Base-by-base conservation (phyloP, 2,888 invertebrate genomes). In the Nymphalis c-album region DNA sequence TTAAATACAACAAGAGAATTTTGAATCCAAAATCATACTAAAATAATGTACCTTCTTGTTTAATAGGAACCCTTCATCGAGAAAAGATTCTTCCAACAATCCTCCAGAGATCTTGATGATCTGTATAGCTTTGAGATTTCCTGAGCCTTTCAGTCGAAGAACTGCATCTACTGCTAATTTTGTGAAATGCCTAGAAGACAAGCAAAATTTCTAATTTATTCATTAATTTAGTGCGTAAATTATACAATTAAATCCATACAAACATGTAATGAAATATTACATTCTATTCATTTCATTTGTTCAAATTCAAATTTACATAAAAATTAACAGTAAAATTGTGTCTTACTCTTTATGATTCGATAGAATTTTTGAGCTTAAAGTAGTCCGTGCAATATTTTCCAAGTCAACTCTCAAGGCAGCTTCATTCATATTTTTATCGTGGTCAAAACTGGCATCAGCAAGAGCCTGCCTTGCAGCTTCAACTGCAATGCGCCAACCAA, bases 41-140 rank as follows among this genome's bases (percentile, higher is more conserved):
- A 55, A 17, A 16, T 26, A 63, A 48, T 20, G 50, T 78, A 92
- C 96, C 92, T 97, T 98, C 85, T 99, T 99, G 86, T 99, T 98
- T 74, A 99, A 90, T 67, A 99, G 93, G 85, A 99, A 99, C 74
- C 96, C 97, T 82, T 97, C 96, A 92, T 99, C 99, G 57, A 99
- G 93, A 91, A 98, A 99, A 1, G 99, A 99, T 80, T 99, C 99
- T 71, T 96, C 95, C 63, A 99, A 92, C 40, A 97, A 95, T 69
- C 97, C 98, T 73, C 99, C 99, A 70, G 96, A 95, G 80, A 98
- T 99, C 87, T 99, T 99, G 69, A 99, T 98, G 53, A 99, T 96
- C 89, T 99, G 99, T 82, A 99, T 99, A 8, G 99, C 97, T 77
- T 97, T 96, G 50, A 99, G 91, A 87, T 98, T 98, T 10, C 98